Evolutionary conservation across 2,113 vertebrate species (phyloP), one percentile per base, ranked within the genome.

Genomic region (Phaethornis superciliosus): DNA sequence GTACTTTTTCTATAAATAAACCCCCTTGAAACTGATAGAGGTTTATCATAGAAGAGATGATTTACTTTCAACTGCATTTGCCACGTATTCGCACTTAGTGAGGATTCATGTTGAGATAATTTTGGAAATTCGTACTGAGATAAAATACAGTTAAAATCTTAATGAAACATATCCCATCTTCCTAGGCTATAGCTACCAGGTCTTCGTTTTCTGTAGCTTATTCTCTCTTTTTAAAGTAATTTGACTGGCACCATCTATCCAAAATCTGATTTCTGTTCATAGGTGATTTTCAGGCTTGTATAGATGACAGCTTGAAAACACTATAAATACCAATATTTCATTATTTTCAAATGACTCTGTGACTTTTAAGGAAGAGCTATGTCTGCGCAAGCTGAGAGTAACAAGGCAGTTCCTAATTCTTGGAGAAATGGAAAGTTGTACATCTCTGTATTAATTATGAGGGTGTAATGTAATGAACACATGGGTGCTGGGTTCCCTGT

Each of bases 1-100:
- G 85, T 95, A 72, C 93, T 95, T 95, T 93, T 71, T 93, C 95
- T 96, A 97, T 96, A 96, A 96, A 97, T 97, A 94, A 95, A 78
- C 71, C 55, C 77, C 83, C 87, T 94, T 81, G 85, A 92, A 95
- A 72, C 47, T 71, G 71, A 87, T 96, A 94, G 91, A 77, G 81
- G 74, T 93, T 96, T 95, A 93, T 94, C 86, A 56, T 51, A 68
- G 60, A 81, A 85, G 77, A 80, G 89, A 87, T 4, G 81, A 90
- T 94, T 92, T 94, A 85, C 95, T 90, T 62, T 90, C 93, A 91
- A 91, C 89, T 94, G 63, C 76, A 67, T 94, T 93, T 94, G 83
- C 87, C 91, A 94, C 52, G 27, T 72, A 89, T 69, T 92, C 94
- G 4, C 79, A 63, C 88, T 94, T 93, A 90, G 85, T 92, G 77